These are phyloP conservation scores for Neogale vison DNA, from an alignment of 2,113 vertebrate genomes.

Conservation along the genomic window DNA sequence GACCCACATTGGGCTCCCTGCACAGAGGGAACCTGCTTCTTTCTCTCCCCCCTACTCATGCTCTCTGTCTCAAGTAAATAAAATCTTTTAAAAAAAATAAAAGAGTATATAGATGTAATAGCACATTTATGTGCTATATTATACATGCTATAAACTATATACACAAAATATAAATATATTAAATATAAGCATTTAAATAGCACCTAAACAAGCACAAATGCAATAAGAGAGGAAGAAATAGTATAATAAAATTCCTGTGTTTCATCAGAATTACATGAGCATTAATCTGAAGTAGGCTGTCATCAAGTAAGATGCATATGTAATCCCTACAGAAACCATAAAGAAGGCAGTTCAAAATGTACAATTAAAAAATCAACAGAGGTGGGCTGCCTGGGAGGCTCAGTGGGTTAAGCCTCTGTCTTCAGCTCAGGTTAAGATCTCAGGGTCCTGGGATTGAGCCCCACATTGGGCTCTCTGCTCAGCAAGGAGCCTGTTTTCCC, in stretches of 20 bases:
- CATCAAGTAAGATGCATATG: background rate
- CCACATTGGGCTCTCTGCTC: too few relatives aligned
- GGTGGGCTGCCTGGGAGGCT: too few relatives aligned
- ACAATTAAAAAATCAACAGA: background rate
- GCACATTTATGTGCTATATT: background rate
- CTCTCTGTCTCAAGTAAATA: background rate
- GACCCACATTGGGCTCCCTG: background rate
- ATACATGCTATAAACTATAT: background rate
- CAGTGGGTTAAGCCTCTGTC: too few relatives aligned
- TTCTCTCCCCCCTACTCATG: background rate
- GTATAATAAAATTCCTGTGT: background rate
- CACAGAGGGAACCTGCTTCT: background rate
- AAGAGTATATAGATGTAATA: background rate
- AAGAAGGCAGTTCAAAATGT: background rate
- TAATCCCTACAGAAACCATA: background rate
- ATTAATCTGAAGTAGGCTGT: background rate
- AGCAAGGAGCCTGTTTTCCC: too few relatives aligned
- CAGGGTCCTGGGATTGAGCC: too few relatives aligned
- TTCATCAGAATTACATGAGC: background rate
- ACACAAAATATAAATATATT: background rate
- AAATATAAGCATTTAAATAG: background rate
- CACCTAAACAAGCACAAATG: background rate
- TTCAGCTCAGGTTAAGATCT: too few relatives aligned
- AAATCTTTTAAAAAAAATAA: background rate
- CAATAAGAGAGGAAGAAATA: background rate